A percentile compares a stretch with the other conserved stretches of the same genome.
Conservation (phyloP, 2,113 vertebrate species). For the Platysternon megacephalum region DNA sequence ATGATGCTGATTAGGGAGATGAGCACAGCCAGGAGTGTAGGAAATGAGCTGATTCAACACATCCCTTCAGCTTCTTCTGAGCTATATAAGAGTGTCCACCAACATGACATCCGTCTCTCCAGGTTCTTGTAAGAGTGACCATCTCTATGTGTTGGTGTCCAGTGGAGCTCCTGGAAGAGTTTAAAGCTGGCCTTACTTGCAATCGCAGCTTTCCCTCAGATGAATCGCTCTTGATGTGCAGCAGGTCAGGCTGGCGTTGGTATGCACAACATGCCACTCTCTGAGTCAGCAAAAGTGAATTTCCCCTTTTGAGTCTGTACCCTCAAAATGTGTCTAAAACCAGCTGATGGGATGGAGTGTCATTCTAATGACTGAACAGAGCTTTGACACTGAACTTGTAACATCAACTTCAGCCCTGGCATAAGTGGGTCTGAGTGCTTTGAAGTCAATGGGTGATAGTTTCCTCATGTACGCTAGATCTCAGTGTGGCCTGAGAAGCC, state of each 20-base stretch:
- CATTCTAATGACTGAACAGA: not conserved
- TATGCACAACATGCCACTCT: not conserved
- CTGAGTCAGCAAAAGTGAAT: not conserved
- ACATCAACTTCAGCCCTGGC: not conserved
- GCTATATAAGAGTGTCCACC: not conserved
- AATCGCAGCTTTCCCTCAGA: not conserved
- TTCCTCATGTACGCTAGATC: not conserved
- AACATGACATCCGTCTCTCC: not conserved
- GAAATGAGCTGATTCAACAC: not conserved
- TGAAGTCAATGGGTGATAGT: not conserved
- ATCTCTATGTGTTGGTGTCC: not conserved
- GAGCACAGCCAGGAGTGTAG: not conserved
- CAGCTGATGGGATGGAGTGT: not conserved
- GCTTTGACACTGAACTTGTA: not conserved
- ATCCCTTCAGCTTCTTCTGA: not conserved
- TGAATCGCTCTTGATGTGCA: not conserved
- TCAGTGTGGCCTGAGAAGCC: accelerated
- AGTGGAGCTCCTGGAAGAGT: not conserved
- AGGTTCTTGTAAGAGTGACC: not conserved
- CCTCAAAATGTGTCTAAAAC: not conserved
- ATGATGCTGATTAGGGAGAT: not conserved
- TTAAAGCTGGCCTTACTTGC: not conserved
- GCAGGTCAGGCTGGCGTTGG: not conserved
- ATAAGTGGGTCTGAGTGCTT: not conserved
- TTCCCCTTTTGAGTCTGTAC: not conserved